phyloP scores from a whole-genome alignment of 2,888 invertebrate genomes.

The Eremobia ochroleuca region DNA sequence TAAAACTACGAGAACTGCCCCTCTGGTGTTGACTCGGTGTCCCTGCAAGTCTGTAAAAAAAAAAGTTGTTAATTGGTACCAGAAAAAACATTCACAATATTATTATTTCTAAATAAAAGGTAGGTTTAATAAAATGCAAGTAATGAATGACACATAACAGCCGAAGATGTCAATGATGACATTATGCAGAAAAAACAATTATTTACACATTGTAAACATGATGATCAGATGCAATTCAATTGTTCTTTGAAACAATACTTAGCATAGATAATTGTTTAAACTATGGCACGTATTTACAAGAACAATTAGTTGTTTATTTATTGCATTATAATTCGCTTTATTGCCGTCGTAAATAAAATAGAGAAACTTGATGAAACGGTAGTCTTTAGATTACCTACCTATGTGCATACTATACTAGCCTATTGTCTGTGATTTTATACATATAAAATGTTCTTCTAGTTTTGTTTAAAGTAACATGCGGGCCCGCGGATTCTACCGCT shows the following conservation, averaged over 20 bases:
- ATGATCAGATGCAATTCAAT: conserved; percentile 53
- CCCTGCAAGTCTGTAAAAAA: too few species aligned
- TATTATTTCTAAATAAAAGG: too few species aligned
- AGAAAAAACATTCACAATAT: too few species aligned
- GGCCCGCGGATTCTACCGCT: too few species aligned
- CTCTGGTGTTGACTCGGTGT: too few species aligned
- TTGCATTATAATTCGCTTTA: conserved; percentile 27
- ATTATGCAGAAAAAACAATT: conserved; percentile 28
- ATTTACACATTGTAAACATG: conserved; percentile 27
- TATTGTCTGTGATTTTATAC: not conserved
- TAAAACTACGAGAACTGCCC: too few species aligned
- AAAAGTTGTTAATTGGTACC: too few species aligned
- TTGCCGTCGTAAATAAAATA: conserved; percentile 14
- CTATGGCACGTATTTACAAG: conserved; percentile 48
- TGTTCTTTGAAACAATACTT: conserved; percentile 55
- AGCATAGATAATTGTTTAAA: conserved; percentile 45
- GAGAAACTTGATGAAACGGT: conserved; percentile 24
- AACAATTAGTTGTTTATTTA: conserved; percentile 46
- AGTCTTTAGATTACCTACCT: not conserved
- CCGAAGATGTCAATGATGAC: not conserved
- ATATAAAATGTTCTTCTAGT: not conserved
- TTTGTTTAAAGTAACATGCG: too few species aligned
- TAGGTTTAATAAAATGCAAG: too few species aligned
- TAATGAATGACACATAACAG: not conserved
- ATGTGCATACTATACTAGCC: not conserved